Evolutionary conservation across 2,113 vertebrate species (phyloP).

Genomic region (Cygnus atratus): DNA sequence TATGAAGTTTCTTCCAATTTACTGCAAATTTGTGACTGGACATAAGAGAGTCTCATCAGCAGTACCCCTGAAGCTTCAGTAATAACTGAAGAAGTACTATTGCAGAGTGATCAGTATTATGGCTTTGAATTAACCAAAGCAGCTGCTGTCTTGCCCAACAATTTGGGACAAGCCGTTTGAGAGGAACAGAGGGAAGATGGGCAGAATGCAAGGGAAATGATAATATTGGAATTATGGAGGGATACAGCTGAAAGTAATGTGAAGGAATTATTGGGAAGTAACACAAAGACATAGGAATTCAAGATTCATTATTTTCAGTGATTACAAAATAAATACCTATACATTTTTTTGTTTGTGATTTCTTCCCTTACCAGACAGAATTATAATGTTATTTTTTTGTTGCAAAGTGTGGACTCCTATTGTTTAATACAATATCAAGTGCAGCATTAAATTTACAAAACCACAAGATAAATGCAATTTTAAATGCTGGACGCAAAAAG

Average conservation of each 20-base stretch:
- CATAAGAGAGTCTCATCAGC: not conserved
- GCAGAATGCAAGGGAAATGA: not conserved
- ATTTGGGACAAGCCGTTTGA: not conserved
- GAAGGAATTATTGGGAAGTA: not conserved
- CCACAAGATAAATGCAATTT: not conserved
- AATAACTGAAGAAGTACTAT: not conserved
- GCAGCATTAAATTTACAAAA: not conserved
- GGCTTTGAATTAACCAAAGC: not conserved
- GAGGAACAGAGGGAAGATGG: not conserved
- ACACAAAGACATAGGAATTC: not conserved
- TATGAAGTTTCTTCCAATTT: not conserved
- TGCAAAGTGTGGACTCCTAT: not conserved
- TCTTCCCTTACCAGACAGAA: not conserved
- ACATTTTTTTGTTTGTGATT: not conserved
- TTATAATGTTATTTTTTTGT: not conserved
- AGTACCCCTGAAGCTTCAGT: not conserved
- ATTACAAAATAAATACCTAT: not conserved
- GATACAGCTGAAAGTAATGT: not conserved
- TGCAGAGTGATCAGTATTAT: not conserved
- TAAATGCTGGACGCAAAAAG: not conserved
- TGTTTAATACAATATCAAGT: not conserved
- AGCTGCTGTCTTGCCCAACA: not conserved
- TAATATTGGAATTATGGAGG: not conserved
- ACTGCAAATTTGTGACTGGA: not conserved
- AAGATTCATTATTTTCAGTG: not conserved